Percentiles rank a stretch among this genome's conserved stretches.
Conservation (phyloP, 2,888 invertebrate genomes). For the Phytoseiulus persimilis region DNA sequence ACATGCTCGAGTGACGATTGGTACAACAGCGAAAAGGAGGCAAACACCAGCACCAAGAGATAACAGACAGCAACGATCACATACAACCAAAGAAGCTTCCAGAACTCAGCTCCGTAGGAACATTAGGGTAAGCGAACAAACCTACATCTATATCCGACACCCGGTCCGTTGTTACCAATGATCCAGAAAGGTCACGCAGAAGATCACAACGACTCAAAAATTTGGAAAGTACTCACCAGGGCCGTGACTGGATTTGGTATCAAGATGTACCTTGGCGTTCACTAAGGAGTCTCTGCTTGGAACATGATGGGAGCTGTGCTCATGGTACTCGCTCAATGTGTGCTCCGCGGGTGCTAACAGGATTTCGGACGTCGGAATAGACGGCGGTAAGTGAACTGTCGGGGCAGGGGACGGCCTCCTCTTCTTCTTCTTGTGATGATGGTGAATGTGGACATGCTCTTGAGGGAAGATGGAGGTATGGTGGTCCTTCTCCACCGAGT, state of each 20-base stretch:
- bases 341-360: neutral
- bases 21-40: too few relatives aligned
- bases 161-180: too few relatives aligned
- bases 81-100: too few relatives aligned
- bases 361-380: neutral
- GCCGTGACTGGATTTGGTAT: slow-evolving; percentile 9
- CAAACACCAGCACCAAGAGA: too few relatives aligned
- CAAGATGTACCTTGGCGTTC: slow-evolving; percentile 15
- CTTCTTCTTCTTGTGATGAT: slow-evolving; percentile 28
- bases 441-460: slow-evolving; percentile 23
- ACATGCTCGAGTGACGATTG: too few relatives aligned
- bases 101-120: too few relatives aligned
- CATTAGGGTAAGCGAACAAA: too few relatives aligned
- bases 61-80: too few relatives aligned
- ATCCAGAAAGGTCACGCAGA: neutral
- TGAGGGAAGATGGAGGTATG: slow-evolving; percentile 16
- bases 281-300: neutral
- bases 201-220: neutral
- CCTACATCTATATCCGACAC: too few relatives aligned
- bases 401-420: neutral
- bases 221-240: slow-evolving; percentile 11
- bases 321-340: neutral
- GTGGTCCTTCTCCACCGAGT: slow-evolving; percentile 17
- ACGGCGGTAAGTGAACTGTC: neutral
- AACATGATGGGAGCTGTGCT: neutral